Conservation (phyloP, 2,888 invertebrate genomes). For the Thereva nobilitata region DNA sequence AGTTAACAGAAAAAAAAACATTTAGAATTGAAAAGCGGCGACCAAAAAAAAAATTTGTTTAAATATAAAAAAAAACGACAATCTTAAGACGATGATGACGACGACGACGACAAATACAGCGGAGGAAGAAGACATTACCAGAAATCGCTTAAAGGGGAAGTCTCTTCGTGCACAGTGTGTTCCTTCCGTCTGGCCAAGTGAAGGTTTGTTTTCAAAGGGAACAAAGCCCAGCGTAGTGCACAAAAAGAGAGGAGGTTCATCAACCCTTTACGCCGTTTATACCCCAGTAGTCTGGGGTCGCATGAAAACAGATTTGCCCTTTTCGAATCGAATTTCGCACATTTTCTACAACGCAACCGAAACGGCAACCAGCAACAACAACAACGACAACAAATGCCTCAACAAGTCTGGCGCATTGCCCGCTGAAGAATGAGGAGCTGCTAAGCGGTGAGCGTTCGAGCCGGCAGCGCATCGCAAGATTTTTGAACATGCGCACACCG, state of each 20-base stretch:
- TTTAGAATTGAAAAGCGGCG: no score
- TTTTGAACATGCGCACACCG: no score
- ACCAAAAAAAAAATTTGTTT: no score
- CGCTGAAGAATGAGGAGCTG: not conserved
- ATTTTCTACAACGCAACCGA: no score
- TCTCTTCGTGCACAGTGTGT: not conserved
- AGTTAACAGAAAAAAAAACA: no score
- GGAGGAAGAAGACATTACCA: not conserved
- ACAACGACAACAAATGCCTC: not conserved
- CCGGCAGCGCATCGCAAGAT: no score
- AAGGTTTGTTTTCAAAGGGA: not conserved
- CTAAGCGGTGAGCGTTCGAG: no score
- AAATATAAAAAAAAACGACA: no score
- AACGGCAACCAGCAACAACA: not conserved
- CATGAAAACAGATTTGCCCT: not conserved
- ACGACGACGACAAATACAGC: not conserved
- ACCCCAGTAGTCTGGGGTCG: not conserved
- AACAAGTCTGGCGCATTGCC: constrained; percentile 12
- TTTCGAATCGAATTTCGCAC: constrained; percentile 6
- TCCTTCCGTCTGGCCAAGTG: no score
- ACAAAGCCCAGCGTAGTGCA: not conserved
- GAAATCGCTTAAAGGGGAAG: not conserved
- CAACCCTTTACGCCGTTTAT: not conserved
- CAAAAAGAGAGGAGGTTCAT: constrained; percentile 8
- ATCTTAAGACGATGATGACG: not conserved